Base-by-base conservation (phyloP, 1,140 invertebrate genomes). In the Myzus persicae region DNA sequence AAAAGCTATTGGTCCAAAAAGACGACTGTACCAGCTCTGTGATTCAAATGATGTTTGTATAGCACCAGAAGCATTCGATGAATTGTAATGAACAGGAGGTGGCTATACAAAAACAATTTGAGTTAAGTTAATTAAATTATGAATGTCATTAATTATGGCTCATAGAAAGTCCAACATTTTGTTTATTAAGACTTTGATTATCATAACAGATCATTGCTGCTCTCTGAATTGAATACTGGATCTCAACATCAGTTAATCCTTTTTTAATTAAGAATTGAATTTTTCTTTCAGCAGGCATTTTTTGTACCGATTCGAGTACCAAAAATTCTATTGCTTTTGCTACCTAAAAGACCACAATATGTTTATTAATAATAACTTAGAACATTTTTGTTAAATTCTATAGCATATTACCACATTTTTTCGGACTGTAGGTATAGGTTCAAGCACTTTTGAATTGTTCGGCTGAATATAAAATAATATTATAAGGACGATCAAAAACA, bases 281-380 rank as follows among this genome's bases (percentile, higher is more conserved):
- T 93, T 84, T 85, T 85, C 7, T 93, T 6, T 93, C 91, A 22
- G 40, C 2, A 6, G 38, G 36, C 6, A 14, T 40, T 36, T 92
- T 82, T 92, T 26, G 40, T 38, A 82, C 22, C 1, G 44, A 9
- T 59, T 76, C 31, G 2, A 38, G 24, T 4, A 38, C 20, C n/a
- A 93, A 93, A 84, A 93, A 93, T 11, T 51, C 46, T 40, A 24
- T 54, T 26, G 91, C 91, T 85, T 93, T 93, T 7, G 36, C 14
- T 42, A 93, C 91, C 91, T 93, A n/a, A 22, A 24, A n/a, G 85
- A n/a, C 14, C 85, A 89, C 2, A n/a, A 67, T 67, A n/a, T n/a
- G 8, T 18, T 51, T 31, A 40, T 40, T 31, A 38, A 26, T 40
- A 54, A 89, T 40, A 54, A 54, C 2, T 54, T 26, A 14, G 5